Conservation (phyloP, 2,113 vertebrate genomes). For the Paedocypris sp. region DNA sequence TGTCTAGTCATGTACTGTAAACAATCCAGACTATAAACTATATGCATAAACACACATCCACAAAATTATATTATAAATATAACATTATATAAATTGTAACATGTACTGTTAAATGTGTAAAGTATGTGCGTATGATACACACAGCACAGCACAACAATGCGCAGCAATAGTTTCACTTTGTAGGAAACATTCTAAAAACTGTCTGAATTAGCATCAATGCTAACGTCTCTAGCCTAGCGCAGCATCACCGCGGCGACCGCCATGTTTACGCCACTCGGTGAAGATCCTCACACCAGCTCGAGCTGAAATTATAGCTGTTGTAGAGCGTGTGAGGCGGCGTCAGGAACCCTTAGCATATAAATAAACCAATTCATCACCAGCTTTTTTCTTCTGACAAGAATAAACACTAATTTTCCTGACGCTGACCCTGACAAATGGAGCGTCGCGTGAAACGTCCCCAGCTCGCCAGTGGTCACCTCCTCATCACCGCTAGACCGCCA, state of each 20-base stretch:
- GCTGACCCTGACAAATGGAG: slow-evolving; percentile 87
- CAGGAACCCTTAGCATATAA: slow-evolving; percentile 85
- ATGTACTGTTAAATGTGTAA: no score
- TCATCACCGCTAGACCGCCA: slow-evolving; percentile 24
- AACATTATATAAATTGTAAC: no score
- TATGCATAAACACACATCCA: no score
- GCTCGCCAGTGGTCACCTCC: slow-evolving; percentile 64
- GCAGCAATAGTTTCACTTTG: slow-evolving; percentile 12
- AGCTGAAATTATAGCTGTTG: slow-evolving; percentile 37
- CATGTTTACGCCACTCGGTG: slow-evolving; percentile 20
- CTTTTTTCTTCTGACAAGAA: slow-evolving; percentile 72
- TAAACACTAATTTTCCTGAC: slow-evolving; percentile 85
- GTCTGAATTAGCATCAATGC: slow-evolving; percentile 23
- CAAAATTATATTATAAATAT: no score
- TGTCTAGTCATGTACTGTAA: no score
- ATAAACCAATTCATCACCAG: slow-evolving; percentile 97
- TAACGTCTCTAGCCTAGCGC: slow-evolving; percentile 35
- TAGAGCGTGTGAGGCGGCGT: slow-evolving; percentile 19
- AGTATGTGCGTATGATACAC: no score
- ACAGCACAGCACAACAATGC: no score
- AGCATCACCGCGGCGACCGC: slow-evolving; percentile 16
- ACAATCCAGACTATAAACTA: no score
- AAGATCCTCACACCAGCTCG: slow-evolving; percentile 27
- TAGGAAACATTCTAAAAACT: no score
- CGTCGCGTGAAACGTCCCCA: slow-evolving; percentile 30